These are phyloP conservation scores for Oophaga pumilio DNA, from an alignment of 2,113 vertebrate genomes.

Conservation along the genomic window DNA sequence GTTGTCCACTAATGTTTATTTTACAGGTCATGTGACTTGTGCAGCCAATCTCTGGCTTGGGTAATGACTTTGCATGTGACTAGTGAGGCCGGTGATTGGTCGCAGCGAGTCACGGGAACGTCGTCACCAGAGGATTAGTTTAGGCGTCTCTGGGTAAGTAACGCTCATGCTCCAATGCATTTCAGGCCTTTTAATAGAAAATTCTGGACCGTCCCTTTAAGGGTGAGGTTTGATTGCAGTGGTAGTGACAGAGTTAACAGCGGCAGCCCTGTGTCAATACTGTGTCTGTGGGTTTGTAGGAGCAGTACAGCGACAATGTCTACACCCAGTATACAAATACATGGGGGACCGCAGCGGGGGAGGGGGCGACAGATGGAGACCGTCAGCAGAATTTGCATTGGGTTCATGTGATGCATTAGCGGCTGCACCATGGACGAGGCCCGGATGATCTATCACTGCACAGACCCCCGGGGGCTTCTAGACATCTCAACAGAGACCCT, in stretches of 20 bases:
- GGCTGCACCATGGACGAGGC: background rate
- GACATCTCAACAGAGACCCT: background rate
- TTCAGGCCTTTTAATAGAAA: background rate
- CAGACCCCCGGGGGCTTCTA: too few relatives aligned
- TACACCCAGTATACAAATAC: conserved; percentile 2
- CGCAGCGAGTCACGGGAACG: too few relatives aligned
- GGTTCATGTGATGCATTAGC: conserved; percentile 38
- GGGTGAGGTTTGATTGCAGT: too few relatives aligned
- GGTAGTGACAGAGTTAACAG: background rate
- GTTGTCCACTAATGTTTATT: too few relatives aligned
- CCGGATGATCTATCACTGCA: background rate
- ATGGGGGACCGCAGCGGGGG: too few relatives aligned
- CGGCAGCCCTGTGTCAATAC: background rate
- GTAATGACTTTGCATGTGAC: too few relatives aligned
- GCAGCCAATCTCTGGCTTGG: too few relatives aligned
- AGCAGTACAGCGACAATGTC: background rate
- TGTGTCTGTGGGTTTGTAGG: background rate
- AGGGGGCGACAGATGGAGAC: conserved; percentile 3
- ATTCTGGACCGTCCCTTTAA: too few relatives aligned
- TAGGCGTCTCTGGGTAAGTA: too few relatives aligned
- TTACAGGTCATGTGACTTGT: too few relatives aligned
- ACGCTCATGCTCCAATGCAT: background rate
- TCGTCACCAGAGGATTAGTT: too few relatives aligned
- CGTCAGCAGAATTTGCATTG: conserved; percentile 29
- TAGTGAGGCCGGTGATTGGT: too few relatives aligned